phyloP scores from a whole-genome alignment of 1,140 invertebrate genomes.

The Drosophila pruinosa region DNA sequence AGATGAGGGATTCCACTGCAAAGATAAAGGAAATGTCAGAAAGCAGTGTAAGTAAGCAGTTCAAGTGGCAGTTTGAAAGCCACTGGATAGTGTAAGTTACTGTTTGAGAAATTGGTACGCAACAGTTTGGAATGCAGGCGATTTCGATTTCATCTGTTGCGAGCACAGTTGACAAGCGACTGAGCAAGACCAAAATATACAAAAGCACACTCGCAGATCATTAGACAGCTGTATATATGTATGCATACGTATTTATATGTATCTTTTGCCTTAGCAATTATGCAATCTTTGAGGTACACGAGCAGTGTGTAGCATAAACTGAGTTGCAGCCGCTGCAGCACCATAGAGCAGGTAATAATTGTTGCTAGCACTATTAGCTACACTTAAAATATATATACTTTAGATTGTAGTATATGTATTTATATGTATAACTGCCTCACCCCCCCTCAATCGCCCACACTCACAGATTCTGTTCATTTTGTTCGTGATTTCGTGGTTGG shows the following conservation, averaged over 20 bases:
- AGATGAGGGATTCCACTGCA: constrained; percentile 97
- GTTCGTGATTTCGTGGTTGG: constrained; percentile 40
- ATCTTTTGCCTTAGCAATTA: constrained; percentile 63
- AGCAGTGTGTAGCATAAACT: constrained; percentile 29
- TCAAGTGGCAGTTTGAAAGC: constrained; percentile 7
- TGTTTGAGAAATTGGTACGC: constrained; percentile 13
- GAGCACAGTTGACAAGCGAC: constrained; percentile 36
- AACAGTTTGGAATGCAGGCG: not conserved
- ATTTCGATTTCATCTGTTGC: not conserved
- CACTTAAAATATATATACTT: not conserved
- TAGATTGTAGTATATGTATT: not conserved
- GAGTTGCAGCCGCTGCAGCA: constrained; percentile 21
- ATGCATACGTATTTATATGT: constrained; percentile 33
- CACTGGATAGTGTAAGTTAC: not conserved
- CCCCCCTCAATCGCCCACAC: constrained; percentile 21
- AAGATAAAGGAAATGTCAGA: constrained; percentile 81
- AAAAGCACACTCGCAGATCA: constrained; percentile 27
- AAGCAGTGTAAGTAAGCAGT: not conserved
- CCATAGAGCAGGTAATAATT: constrained; percentile 66
- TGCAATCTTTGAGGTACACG: constrained; percentile 74
- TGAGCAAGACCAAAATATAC: constrained; percentile 41
- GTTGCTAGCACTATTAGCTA: constrained; percentile 25
- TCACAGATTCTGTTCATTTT: constrained; percentile 74
- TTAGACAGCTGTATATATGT: constrained; percentile 37
- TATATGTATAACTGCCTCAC: not conserved